Evolutionary conservation across 64 coral and sea anemone species (phyloP).

Genomic region (Catalaphyllia jardinei): DNA sequence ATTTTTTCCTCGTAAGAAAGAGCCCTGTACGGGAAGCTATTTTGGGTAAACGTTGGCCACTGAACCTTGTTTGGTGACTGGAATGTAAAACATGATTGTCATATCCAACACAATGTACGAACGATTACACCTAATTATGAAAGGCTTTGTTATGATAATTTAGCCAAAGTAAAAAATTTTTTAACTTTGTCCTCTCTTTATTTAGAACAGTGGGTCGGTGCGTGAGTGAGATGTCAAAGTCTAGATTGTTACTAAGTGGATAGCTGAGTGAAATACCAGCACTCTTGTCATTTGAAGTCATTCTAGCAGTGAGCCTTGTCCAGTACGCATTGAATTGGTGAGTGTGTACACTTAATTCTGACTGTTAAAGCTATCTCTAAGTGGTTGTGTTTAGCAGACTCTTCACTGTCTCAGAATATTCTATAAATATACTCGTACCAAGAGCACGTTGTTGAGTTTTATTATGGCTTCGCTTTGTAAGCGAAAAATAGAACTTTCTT

Average conservation of each 20-base stretch:
- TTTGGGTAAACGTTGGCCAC: conserved; percentile 28
- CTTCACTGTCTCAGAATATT: neutral
- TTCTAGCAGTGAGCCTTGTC: neutral
- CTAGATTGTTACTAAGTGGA: neutral
- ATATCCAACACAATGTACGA: conserved; percentile 18
- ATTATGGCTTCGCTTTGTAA: neutral
- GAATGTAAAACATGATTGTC: conserved; percentile 51
- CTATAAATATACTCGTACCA: conserved; percentile 15
- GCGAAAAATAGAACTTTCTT: neutral
- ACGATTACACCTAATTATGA: conserved; percentile 50
- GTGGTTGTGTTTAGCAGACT: neutral
- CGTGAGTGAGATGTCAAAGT: conserved; percentile 40
- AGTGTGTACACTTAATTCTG: neutral
- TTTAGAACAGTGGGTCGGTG: conserved; percentile 42
- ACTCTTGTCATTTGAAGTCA: conserved; percentile 1
- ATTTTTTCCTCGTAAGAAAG: conserved; percentile 18
- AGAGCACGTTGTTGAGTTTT: conserved; percentile 4
- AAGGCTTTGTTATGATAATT: conserved; percentile 49
- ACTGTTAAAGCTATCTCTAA: neutral
- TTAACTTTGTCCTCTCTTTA: conserved; percentile 47
- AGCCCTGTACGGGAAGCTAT: conserved; percentile 3
- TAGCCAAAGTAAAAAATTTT: conserved; percentile 22
- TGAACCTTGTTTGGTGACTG: conserved; percentile 15
- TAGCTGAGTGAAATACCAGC: conserved; percentile 6
- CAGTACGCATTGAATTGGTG: conserved; percentile 4